A percentile compares a stretch with the other conserved stretches of the same genome.
phyloP scores from a whole-genome alignment of 1,140 invertebrate genomes.

The Zaprionus lachaisei region DNA sequence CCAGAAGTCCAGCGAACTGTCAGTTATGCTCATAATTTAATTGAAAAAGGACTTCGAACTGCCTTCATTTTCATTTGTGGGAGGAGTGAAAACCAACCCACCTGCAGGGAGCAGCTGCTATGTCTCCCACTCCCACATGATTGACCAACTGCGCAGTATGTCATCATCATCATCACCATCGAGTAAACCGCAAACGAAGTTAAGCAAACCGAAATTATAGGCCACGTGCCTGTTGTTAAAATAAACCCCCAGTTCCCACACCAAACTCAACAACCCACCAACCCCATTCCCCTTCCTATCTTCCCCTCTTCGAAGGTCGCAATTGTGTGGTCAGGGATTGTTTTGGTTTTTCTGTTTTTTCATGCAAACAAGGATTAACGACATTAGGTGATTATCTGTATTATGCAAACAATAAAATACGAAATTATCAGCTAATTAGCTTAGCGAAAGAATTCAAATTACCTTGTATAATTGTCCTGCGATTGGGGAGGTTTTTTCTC shows the following conservation, averaged over 20 bases:
- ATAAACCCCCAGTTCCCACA: background rate
- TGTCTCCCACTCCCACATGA: background rate
- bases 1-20: background rate
- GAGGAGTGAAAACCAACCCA: background rate
- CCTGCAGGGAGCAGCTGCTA: background rate
- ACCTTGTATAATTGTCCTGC: constrained; percentile 43
- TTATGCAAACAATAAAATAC: constrained; percentile 66
- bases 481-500: constrained; percentile 3
- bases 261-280: background rate
- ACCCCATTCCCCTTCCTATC: background rate
- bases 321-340: constrained; percentile 37
- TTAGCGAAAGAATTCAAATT: constrained; percentile 55
- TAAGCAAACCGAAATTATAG: constrained; percentile 37
- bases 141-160: constrained; percentile 14
- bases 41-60: constrained; percentile 20
- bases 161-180: constrained; percentile 17
- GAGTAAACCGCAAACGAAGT: constrained; percentile 44
- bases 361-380: constrained; percentile 8
- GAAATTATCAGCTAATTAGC: constrained; percentile 63
- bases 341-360: constrained; percentile 9
- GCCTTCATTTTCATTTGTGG: background rate
- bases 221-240: constrained; percentile 31
- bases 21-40: constrained; percentile 50
- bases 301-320: constrained; percentile 18
- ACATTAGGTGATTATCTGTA: constrained; percentile 61